Evolutionary conservation across 2,888 invertebrate genomes (phyloP), one percentile per base, ranked within the genome.

Genomic region (Ptilodon capucinus): DNA sequence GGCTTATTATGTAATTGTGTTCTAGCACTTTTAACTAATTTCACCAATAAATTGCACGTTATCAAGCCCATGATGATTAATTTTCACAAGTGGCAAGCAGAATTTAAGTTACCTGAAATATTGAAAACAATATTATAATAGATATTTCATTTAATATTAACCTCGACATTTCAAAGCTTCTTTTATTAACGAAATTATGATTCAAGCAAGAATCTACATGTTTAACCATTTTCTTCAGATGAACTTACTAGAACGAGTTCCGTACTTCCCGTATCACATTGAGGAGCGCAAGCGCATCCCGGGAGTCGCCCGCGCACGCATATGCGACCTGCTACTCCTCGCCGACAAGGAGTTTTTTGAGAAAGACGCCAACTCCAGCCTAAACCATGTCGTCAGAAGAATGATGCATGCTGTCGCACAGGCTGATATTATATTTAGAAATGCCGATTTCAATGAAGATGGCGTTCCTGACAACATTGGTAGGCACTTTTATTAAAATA

Each of bases 401-500:
- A 86, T 91, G 81, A 80, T 92, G 61, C 86, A 90, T 16, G 84
- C 92, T 0, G 80, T 92, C 1, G 87, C 91, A 1, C 91, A 92
- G 53, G 92, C 91, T 1, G 92, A 92, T 58, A 79, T 91, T 3
- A 86, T 92, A 48, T 92, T 92, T 53, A 84, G 92, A 51, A 91
- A 90, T 42, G 84, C 92, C 0, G 92, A 92, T 59, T 92, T 92
- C 50, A 84, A 92, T 55, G 87, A 88, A 35, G 92, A 92, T 57
- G 91, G 92, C 0, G 46, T 79, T 1, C 91, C 92, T 2, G 92
- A 92, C 73, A 92, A 92, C 65, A 91, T 92, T 52, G 90, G 90
- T 85, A 38, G 59, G 63, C 1, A 16, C 9, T 14, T 13, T 23
- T n/a, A n/a, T n/a, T n/a, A n/a, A n/a, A n/a, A n/a, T n/a, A n/a